Percentiles rank a stretch among this genome's conserved stretches.
These are phyloP conservation scores for Drosophila mimica DNA, from an alignment of 2,888 invertebrate genomes.

Conservation along the genomic window DNA sequence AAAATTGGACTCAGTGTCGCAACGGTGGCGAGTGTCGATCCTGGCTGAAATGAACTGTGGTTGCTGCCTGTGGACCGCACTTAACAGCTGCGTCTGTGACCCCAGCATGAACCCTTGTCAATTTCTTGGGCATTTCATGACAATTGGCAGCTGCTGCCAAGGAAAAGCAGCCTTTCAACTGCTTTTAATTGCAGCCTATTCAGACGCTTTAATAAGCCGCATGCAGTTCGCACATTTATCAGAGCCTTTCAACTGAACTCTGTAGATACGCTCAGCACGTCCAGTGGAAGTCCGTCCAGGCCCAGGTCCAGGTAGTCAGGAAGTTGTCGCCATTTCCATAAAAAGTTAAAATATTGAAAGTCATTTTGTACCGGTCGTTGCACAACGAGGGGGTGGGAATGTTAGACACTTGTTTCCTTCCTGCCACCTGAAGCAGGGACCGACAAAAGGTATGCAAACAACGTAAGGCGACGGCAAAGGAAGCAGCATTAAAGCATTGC, in stretches of 20 bases:
- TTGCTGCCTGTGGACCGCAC: conserved; percentile 49
- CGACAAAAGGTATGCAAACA: conserved; percentile 56
- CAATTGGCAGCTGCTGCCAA: conserved; percentile 56
- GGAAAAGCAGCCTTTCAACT: conserved; percentile 27
- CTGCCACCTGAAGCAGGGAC: conserved; percentile 40
- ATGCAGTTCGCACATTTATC: conserved; percentile 34
- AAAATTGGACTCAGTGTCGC: conserved; percentile 54
- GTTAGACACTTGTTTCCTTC: conserved; percentile 78
- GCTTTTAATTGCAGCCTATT: conserved; percentile 43
- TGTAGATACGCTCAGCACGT: conserved; percentile 5
- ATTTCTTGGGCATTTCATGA: conserved; percentile 50
- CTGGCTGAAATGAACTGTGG: conserved; percentile 47
- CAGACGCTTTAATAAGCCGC: conserved; percentile 31
- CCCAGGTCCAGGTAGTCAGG: conserved; percentile 49
- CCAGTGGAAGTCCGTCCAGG: conserved; percentile 40
- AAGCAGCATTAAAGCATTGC: conserved; percentile 55
- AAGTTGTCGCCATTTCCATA: conserved; percentile 72
- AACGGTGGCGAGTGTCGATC: conserved; percentile 24
- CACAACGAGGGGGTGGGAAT: conserved; percentile 45
- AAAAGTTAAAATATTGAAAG: conserved; percentile 77
- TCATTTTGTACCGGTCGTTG: conserved; percentile 63
- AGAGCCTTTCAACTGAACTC: conserved; percentile 2
- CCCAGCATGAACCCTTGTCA: conserved; percentile 64
- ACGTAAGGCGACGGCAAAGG: conserved; percentile 8
- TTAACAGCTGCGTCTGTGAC: conserved; percentile 45